Evolutionary conservation across 2,797 vertebrate genomes (phyloP).

Genomic region (Takifugu rubripes): DNA sequence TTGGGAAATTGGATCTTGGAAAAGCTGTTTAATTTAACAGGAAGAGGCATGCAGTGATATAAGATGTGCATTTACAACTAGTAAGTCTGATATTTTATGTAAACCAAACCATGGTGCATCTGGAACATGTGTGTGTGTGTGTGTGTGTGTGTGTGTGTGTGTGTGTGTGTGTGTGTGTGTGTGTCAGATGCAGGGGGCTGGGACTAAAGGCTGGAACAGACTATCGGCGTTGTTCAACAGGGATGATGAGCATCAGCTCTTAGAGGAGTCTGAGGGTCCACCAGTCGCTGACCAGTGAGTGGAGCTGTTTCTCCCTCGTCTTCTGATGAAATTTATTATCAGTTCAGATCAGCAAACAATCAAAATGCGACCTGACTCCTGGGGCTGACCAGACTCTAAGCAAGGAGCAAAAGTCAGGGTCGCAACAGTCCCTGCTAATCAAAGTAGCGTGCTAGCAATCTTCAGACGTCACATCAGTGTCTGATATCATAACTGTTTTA

Average conservation of each 20-base stretch:
- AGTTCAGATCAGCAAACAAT: too few species aligned
- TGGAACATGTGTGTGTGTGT: constrained; percentile 5
- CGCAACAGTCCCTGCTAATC: too few species aligned
- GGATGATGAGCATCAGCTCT: constrained; percentile 89
- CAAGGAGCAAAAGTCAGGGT: too few species aligned
- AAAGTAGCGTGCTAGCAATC: too few species aligned
- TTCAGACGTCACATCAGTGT: too few species aligned
- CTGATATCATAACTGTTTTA: too few species aligned
- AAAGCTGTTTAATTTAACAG: background rate
- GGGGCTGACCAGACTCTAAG: too few species aligned
- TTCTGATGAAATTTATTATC: too few species aligned
- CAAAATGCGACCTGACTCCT: too few species aligned
- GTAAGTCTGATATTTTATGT: background rate
- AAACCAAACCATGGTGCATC: too few species aligned
- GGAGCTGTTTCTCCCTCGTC: constrained; percentile 4
- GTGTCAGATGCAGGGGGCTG: constrained; percentile 87
- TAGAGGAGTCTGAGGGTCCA: constrained; percentile 78
- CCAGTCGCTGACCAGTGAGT: constrained; percentile 88
- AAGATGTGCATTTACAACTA: background rate
- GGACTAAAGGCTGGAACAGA: constrained; percentile 86
- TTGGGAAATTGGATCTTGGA: background rate
- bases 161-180: too few species aligned
- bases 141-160: too few species aligned
- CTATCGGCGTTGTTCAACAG: constrained; percentile 87
- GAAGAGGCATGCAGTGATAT: background rate